These are phyloP conservation scores for Calameuta pallipes DNA, from an alignment of 2,888 invertebrate genomes.

Conservation along the genomic window DNA sequence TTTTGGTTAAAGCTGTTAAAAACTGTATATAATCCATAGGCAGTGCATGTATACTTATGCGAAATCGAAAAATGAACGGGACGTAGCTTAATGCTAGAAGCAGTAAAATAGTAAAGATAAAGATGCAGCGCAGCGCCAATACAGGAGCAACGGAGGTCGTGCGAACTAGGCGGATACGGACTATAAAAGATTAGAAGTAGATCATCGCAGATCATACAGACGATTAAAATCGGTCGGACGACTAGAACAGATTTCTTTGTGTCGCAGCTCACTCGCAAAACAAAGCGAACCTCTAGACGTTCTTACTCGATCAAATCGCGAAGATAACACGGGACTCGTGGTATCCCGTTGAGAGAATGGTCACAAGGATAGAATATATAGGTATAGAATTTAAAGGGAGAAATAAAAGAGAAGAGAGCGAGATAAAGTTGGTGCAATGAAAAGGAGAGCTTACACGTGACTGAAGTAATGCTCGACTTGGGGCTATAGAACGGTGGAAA, in stretches of 20 bases:
- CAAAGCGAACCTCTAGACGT: background rate
- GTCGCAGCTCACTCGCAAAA: background rate
- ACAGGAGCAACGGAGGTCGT: background rate
- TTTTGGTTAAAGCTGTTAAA: background rate
- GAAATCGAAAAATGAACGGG: background rate
- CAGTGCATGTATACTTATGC: background rate
- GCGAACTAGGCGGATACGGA: background rate
- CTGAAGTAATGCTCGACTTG: background rate
- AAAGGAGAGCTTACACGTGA: background rate
- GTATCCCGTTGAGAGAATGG: background rate
- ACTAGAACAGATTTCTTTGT: background rate
- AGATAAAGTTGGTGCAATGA: background rate
- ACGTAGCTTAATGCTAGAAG: background rate
- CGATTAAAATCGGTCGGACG: background rate
- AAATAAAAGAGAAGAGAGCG: background rate
- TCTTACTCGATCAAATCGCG: constrained; percentile 2
- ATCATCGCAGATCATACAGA: background rate
- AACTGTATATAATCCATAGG: background rate
- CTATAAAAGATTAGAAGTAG: background rate
- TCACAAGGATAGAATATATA: background rate
- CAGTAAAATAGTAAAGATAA: background rate
- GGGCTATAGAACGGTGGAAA: background rate
- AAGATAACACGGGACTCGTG: background rate
- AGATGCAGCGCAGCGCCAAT: background rate
- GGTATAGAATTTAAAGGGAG: constrained; percentile 2